Percentiles rank a stretch among this genome's conserved stretches.
Evolutionary conservation across 2,888 invertebrate species (phyloP).

Genomic region (Atherix ibis): DNA sequence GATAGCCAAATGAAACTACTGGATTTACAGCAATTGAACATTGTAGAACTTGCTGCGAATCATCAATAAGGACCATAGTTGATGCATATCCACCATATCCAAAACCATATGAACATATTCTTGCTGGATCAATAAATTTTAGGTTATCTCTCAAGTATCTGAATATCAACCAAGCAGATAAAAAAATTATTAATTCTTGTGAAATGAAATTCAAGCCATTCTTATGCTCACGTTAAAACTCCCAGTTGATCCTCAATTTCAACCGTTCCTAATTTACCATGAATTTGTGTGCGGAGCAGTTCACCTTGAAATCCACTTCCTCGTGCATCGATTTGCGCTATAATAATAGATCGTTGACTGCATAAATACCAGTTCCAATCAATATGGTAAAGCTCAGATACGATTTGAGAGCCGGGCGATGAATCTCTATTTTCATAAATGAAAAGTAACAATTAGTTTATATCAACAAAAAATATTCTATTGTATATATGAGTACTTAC

Average conservation of each 20-base stretch:
- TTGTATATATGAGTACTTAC: conserved; percentile 47
- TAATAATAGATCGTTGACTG: conserved; percentile 66
- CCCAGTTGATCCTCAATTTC: conserved; percentile 68
- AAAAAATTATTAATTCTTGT: conserved; percentile 5
- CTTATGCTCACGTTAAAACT: conserved; percentile 45
- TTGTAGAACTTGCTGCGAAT: conserved; percentile 57
- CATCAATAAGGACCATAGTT: conserved; percentile 62
- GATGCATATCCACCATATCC: conserved; percentile 83
- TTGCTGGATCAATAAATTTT: conserved; percentile 63
- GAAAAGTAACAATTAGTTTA: conserved; percentile 1
- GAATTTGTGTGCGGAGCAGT: conserved; percentile 51
- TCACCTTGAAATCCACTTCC: conserved; percentile 78
- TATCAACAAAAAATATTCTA: not conserved
- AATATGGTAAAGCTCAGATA: conserved; percentile 62
- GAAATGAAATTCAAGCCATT: too few relatives aligned
- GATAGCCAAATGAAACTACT: conserved; percentile 66
- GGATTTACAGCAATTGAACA: conserved; percentile 80
- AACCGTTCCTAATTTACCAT: conserved; percentile 52
- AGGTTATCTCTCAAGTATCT: conserved; percentile 65
- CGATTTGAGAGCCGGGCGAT: conserved; percentile 69
- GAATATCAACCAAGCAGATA: not conserved
- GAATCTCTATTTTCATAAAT: conserved; percentile 41
- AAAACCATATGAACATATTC: conserved; percentile 70
- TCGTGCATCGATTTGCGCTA: conserved; percentile 77
- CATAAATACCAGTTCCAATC: conserved; percentile 77